phyloP scores from a whole-genome alignment of 2,888 invertebrate species.

The Folsomia manolachei region DNA sequence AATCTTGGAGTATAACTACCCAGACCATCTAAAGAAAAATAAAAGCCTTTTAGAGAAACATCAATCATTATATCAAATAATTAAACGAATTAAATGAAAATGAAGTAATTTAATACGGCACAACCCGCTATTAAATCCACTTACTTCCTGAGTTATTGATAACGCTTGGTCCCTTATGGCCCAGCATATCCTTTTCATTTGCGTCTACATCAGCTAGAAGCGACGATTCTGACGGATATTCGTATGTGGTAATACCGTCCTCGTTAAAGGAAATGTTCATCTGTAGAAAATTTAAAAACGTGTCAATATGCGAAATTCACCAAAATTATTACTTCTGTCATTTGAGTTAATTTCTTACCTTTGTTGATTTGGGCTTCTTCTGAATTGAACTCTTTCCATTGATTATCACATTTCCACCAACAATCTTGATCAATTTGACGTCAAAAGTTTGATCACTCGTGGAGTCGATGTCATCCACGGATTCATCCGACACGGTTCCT shows the following conservation, averaged over 20 bases:
- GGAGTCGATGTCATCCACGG: slow-evolving; percentile 43
- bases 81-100: no score
- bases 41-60: neutral
- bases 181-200: slow-evolving; percentile 46
- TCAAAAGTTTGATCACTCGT: slow-evolving; percentile 18
- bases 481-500: slow-evolving; percentile 40
- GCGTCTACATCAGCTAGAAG: slow-evolving; percentile 62
- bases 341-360: slow-evolving; percentile 57
- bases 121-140: slow-evolving; percentile 22
- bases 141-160: slow-evolving; percentile 45
- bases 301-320: slow-evolving; percentile 8
- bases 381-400: slow-evolving; percentile 82
- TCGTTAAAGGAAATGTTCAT: slow-evolving; percentile 87
- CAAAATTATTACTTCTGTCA: neutral
- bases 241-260: slow-evolving; percentile 79
- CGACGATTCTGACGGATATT: slow-evolving; percentile 89
- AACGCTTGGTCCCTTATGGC: slow-evolving; percentile 44
- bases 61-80: no score
- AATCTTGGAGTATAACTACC: slow-evolving; percentile 76
- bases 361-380: slow-evolving; percentile 61
- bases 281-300: slow-evolving; percentile 58
- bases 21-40: slow-evolving; percentile 55
- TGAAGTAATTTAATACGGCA: no score
- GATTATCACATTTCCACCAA: slow-evolving; percentile 85
- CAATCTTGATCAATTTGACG: slow-evolving; percentile 64